A percentile compares a stretch with the other conserved stretches of the same genome.
Evolutionary conservation across 2,888 invertebrate genomes (phyloP).

Genomic region (Drosophila limbata): DNA sequence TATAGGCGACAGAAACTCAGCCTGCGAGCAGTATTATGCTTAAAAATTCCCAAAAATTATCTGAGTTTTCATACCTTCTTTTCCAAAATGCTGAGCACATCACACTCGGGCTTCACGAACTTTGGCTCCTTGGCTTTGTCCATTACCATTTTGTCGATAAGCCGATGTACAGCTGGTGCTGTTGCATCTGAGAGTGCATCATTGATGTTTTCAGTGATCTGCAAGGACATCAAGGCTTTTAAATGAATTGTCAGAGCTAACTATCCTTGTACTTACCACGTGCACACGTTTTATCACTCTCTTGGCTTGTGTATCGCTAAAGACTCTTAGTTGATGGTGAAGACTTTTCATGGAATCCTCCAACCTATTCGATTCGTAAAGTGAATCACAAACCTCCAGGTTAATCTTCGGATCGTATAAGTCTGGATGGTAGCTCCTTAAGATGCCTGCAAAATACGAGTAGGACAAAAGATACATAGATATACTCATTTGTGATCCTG

Average conservation of each 20-base stretch:
- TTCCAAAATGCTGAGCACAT: slow-evolving; percentile 80
- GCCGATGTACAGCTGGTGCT: slow-evolving; percentile 62
- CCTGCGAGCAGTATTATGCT: slow-evolving; percentile 47
- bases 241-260: not conserved
- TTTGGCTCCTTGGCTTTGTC: slow-evolving; percentile 51
- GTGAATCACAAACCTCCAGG: slow-evolving; percentile 77
- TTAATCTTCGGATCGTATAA: slow-evolving; percentile 52
- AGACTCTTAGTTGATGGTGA: slow-evolving; percentile 60
- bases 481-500: not conserved
- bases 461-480: not conserved
- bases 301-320: slow-evolving; percentile 56
- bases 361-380: slow-evolving; percentile 80
- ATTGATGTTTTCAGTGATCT: slow-evolving; percentile 78
- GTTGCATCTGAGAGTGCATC: slow-evolving; percentile 70
- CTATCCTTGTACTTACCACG: slow-evolving; percentile 58
- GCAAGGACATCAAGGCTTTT: too few relatives aligned
- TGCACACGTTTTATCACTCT: slow-evolving; percentile 66
- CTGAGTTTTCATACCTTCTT: slow-evolving; percentile 60
- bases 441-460: slow-evolving; percentile 30
- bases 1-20: slow-evolving; percentile 71
- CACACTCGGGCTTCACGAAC: slow-evolving; percentile 71
- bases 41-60: not conserved
- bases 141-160: slow-evolving; percentile 56
- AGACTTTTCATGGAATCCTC: slow-evolving; percentile 75
- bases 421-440: not conserved